A percentile compares a stretch with the other conserved stretches of the same genome.
Conservation (phyloP, 2,113 vertebrate species). For the Macquaria australasica region DNA sequence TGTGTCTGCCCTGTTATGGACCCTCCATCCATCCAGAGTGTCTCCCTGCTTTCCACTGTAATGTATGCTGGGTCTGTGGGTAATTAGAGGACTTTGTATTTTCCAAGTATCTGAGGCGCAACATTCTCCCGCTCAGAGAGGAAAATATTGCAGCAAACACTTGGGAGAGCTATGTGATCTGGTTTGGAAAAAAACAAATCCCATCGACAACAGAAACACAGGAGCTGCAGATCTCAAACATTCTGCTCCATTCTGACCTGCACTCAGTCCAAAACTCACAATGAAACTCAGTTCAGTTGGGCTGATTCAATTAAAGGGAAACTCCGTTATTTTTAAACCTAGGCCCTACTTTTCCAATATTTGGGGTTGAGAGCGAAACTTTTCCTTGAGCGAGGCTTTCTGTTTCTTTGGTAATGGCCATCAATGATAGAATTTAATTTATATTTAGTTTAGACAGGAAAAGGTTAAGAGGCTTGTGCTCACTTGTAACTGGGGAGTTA, state of each 20-base stretch:
- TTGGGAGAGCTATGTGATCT: neutral
- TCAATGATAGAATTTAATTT: no score
- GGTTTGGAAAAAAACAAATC: neutral
- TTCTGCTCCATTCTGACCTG: neutral
- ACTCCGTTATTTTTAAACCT: no score
- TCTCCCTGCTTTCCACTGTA: neutral
- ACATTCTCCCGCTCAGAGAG: neutral
- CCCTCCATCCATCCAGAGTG: neutral
- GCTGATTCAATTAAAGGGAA: neutral
- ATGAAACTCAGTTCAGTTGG: neutral
- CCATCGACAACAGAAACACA: neutral
- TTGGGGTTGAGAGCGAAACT: no score
- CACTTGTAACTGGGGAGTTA: no score
- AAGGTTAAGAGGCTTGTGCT: no score
- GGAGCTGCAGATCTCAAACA: neutral
- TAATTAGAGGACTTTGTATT: neutral
- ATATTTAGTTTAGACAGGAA: no score
- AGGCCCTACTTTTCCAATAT: no score
- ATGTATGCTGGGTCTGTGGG: constrained; percentile 24
- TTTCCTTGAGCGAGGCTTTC: no score
- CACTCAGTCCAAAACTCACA: neutral
- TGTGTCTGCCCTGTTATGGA: neutral
- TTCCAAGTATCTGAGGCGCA: constrained; percentile 9
- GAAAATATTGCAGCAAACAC: constrained; percentile 7
- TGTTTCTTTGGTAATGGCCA: no score